These are phyloP conservation scores for Heterohyrax brucei DNA, from an alignment of 2,797 vertebrate species.

Conservation along the genomic window DNA sequence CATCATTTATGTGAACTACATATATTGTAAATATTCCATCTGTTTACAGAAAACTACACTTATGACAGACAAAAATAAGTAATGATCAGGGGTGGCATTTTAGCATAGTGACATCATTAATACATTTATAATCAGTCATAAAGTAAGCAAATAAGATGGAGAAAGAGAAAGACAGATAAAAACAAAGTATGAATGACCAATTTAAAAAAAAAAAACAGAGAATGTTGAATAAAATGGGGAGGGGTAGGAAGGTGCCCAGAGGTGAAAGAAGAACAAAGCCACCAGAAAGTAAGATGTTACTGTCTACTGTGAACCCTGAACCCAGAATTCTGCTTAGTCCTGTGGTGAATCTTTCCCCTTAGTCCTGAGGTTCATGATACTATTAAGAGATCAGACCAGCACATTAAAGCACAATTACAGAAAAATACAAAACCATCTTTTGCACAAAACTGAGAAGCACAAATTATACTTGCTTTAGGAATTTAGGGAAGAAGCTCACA, in stretches of 20 bases:
- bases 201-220: background rate
- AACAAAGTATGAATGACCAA: background rate
- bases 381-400: background rate
- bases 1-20: background rate
- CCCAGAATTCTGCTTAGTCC: background rate
- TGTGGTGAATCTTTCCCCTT: background rate
- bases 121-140: background rate
- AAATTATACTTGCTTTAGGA: background rate
- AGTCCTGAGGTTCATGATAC: background rate
- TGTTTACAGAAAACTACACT: conserved; percentile 62
- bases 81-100: conserved; percentile 22
- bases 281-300: background rate
- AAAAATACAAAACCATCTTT: background rate
- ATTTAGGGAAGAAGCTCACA: background rate
- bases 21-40: conserved; percentile 41
- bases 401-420: background rate
- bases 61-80: conserved; percentile 50
- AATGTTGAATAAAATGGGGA: background rate
- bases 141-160: conserved; percentile 10
- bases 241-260: background rate
- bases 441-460: conserved; percentile 22
- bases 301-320: background rate
- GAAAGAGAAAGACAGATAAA: conserved; percentile 4
- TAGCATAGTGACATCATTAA: background rate
- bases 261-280: background rate